Conservation (phyloP, 53 echinoderm and acorn worm species). For the Echinarachnius parma region DNA sequence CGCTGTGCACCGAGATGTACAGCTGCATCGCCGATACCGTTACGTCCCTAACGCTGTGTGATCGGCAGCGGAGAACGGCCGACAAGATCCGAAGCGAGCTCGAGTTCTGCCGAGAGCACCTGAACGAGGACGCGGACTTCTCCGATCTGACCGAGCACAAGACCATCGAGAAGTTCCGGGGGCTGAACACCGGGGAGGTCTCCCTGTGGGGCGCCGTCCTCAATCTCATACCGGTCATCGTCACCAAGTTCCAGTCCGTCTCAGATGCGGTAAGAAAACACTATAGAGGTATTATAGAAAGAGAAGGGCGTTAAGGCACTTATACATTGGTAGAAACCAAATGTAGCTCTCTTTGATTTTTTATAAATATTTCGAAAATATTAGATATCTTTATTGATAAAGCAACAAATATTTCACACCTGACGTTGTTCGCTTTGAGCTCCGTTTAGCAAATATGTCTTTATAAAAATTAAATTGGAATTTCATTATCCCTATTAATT, state of each 20-base stretch:
- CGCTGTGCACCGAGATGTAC: slow-evolving; percentile 50
- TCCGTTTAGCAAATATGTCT: too few species aligned
- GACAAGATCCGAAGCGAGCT: slow-evolving; percentile 64
- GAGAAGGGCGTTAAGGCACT: too few species aligned
- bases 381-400: too few species aligned
- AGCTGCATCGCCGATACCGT: slow-evolving; percentile 80
- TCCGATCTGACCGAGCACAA: slow-evolving; percentile 72
- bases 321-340: too few species aligned
- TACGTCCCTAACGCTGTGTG: slow-evolving; percentile 67
- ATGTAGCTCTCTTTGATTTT: too few species aligned
- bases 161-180: slow-evolving; percentile 88
- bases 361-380: too few species aligned
- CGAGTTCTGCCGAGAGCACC: slow-evolving; percentile 66
- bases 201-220: slow-evolving; percentile 89
- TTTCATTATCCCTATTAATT: too few species aligned
- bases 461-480: too few species aligned
- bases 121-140: slow-evolving; percentile 84
- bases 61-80: slow-evolving; percentile 57
- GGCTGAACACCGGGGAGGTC: slow-evolving; percentile 88
- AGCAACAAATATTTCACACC: too few species aligned
- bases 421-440: too few species aligned
- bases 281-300: too few species aligned
- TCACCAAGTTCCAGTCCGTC: slow-evolving; percentile 75
- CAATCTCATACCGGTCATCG: slow-evolving; percentile 84
- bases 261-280: slow-evolving; percentile 68